phyloP scores from a whole-genome alignment of 2,797 vertebrate genomes.

The Trematomus bernacchii region DNA sequence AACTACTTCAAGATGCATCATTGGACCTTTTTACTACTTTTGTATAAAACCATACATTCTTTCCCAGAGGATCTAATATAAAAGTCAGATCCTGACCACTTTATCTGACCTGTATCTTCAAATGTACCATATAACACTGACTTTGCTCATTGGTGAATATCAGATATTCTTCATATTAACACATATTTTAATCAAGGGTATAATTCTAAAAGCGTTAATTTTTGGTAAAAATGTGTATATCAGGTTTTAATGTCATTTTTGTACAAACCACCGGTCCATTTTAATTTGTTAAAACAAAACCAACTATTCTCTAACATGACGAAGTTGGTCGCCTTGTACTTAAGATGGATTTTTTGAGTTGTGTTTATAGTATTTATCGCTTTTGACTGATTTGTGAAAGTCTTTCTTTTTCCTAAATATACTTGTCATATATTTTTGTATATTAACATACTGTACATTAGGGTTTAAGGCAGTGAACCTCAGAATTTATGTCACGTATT shows the following conservation, averaged over 20 bases:
- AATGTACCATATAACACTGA: background rate
- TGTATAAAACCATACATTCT: conserved; percentile 17
- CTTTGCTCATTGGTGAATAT: conserved; percentile 5
- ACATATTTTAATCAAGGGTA: background rate
- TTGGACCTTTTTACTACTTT: background rate
- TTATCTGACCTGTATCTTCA: conserved; percentile 15
- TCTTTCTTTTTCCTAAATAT: conserved; percentile 50
- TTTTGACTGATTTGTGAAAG: conserved; percentile 65
- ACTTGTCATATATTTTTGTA: conserved; percentile 78
- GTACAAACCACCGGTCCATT: conserved; percentile 14
- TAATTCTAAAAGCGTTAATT: background rate
- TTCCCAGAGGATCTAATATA: background rate
- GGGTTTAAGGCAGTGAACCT: conserved; percentile 53
- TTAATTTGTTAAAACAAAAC: conserved; percentile 16
- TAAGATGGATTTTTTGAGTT: conserved; percentile 44
- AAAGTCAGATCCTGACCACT: conserved; percentile 20
- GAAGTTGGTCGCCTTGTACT: conserved; percentile 35
- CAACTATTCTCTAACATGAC: conserved; percentile 14
- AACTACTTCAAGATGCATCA: conserved; percentile 4
- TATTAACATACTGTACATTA: conserved; percentile 72
- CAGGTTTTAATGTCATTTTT: conserved; percentile 7
- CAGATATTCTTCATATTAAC: conserved; percentile 20
- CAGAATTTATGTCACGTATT: conserved; percentile 34
- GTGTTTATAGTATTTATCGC: conserved; percentile 76
- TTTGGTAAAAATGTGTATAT: conserved; percentile 27